Conservation (phyloP, 1,140 invertebrate genomes). For the Mactra quadrangularis region DNA sequence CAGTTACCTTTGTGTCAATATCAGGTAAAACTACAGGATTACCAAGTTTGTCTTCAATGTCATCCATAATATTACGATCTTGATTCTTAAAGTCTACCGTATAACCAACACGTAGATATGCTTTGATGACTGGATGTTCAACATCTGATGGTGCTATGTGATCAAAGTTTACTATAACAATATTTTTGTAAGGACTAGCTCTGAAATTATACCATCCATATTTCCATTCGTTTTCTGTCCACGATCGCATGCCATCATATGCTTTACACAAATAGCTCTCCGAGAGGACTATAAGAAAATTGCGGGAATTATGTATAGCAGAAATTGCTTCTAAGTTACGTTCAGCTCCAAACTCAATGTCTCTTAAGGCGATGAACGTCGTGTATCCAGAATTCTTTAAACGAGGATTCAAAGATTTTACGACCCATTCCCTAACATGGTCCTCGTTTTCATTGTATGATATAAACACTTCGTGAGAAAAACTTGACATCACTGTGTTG, state of each 20-base stretch:
- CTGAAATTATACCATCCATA: constrained; percentile 27
- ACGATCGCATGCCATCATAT: constrained; percentile 23
- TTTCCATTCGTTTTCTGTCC: no score
- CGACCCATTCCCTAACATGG: constrained; percentile 27
- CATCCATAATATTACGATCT: constrained; percentile 1
- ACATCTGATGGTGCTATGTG: constrained; percentile 36
- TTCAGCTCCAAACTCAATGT: constrained; percentile 19
- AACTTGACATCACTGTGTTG: not conserved
- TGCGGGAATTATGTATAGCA: constrained; percentile 2
- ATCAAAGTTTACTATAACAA: constrained; percentile 41
- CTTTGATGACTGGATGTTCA: constrained; percentile 10
- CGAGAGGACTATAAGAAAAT: constrained; percentile 33
- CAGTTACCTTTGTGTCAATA: not conserved
- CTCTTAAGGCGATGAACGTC: constrained; percentile 7
- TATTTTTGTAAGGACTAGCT: not conserved
- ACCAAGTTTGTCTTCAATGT: constrained; percentile 17
- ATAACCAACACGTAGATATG: constrained; percentile 29
- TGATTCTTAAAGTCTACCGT: constrained; percentile 19
- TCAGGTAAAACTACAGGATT: not conserved
- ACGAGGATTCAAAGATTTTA: not conserved
- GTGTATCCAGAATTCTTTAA: constrained; percentile 14
- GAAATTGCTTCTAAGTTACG: not conserved
- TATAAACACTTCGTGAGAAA: constrained; percentile 16
- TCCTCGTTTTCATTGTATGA: constrained; percentile 40
- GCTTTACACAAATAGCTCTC: constrained; percentile 33